phyloP scores from a whole-genome alignment of 2,888 invertebrate genomes.

The Hecatera dysodea region DNA sequence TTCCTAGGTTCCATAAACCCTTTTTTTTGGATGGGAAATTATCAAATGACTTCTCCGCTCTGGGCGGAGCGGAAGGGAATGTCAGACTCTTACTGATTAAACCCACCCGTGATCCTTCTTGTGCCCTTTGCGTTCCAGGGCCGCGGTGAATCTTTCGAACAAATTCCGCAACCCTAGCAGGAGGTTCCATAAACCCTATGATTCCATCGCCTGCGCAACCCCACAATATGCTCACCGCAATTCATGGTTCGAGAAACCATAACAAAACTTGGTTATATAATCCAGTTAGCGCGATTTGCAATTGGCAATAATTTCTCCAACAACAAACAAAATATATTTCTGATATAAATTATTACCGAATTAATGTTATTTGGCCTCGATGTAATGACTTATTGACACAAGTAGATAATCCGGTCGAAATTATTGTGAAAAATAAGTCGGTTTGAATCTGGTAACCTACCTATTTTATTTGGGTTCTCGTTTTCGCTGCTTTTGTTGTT shows the following conservation, averaged over 20 bases:
- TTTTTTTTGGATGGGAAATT: too few relatives aligned
- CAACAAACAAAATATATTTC: neutral
- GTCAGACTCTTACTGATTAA: too few relatives aligned
- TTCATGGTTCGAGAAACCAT: too few relatives aligned
- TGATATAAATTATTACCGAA: neutral
- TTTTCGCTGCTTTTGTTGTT: constrained; percentile 30
- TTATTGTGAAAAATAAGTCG: neutral
- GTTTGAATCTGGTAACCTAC: neutral
- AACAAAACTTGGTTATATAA: neutral
- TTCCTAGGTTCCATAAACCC: neutral
- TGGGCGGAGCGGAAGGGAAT: too few relatives aligned
- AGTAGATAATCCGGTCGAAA: constrained; percentile 25
- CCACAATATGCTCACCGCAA: neutral
- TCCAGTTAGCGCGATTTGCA: neutral
- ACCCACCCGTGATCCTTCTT: too few relatives aligned
- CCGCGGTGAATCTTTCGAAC: too few relatives aligned
- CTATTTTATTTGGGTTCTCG: constrained; percentile 21
- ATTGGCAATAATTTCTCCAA: neutral
- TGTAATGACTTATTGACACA: constrained; percentile 20
- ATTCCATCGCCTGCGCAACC: neutral
- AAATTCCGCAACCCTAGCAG: too few relatives aligned
- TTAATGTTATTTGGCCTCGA: constrained; percentile 8
- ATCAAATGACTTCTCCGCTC: too few relatives aligned
- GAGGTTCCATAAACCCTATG: too few relatives aligned
- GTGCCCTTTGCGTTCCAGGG: too few relatives aligned